Base-by-base conservation (phyloP, 2,113 vertebrate species). In the Halichoeres trimaculatus region DNA sequence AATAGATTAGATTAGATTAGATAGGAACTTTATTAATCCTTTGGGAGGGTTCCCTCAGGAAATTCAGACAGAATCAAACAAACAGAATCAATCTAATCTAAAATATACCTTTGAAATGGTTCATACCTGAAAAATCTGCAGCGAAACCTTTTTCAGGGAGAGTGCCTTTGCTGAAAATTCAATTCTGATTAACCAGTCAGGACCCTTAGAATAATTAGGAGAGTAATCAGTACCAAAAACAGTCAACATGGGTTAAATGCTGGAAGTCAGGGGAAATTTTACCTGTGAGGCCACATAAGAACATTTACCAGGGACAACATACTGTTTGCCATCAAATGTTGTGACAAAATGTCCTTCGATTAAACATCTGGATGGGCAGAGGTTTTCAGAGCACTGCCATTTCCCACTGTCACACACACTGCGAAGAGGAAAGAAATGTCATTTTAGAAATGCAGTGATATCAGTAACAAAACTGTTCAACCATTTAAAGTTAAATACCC, bases 281-380 rank as follows among this genome's bases (percentile, higher is more conserved):
- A 93, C 94, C 90, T 75, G 58, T 20, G 90, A 85, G 19, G 84
- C 90, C 60, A 92, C 23, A 52, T 91, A 94, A 24, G 13, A 67
- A 59, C 94, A 94, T 90, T 74, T 89, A 34, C 83, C 80, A 12
- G 89, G 91, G 14, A 94, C 3, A 2, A 16, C 54, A 68, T 87
- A 94, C 5, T 74, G 83, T 75, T 92, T 93, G 9, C 93, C 93
- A 80, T 94, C 93, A 60, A 90, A 92, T 12, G 93, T 91, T 23
- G 83, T 90, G n/a, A 94, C 87, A 76, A 79, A 93, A 9, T 79
- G 83, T 11, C 91, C 89, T 79, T 94, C 91, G 19, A 94, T 86
- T 34, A 67, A 14, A 78, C 94, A 94, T 34, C 23, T 48, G 7
- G 60, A 0, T 0, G 62, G 80, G 64, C 91, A 91, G 16, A 1